phyloP scores from a whole-genome alignment of 2,888 invertebrate genomes.

The Phyllotreta cruciferae region DNA sequence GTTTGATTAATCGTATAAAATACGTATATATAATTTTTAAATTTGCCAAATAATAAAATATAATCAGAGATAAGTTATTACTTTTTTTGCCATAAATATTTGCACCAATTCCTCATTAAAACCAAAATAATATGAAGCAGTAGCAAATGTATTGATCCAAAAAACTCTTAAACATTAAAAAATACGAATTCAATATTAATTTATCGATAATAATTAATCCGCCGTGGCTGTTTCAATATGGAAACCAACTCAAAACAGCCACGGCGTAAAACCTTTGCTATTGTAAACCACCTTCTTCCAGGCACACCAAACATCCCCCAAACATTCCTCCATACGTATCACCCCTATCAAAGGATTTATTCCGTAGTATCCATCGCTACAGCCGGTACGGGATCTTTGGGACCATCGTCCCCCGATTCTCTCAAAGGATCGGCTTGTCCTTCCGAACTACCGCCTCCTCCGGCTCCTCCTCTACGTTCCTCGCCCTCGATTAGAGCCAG shows the following conservation, averaged over 20 bases:
- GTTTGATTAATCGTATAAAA: too few species aligned
- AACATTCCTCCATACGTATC: too few species aligned
- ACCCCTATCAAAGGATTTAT: constrained; percentile 50
- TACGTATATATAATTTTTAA: too few species aligned
- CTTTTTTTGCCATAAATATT: neutral
- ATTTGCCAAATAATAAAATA: too few species aligned
- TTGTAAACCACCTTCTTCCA: neutral
- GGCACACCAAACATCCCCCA: too few species aligned
- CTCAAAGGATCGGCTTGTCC: constrained; percentile 39
- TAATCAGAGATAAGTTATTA: neutral
- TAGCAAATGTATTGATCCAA: constrained; percentile 25
- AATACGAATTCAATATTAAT: constrained; percentile 7
- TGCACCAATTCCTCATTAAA: neutral
- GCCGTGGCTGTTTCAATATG: constrained; percentile 49
- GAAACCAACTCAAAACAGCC: constrained; percentile 47
- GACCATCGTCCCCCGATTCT: constrained; percentile 58
- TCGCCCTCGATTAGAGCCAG: constrained; percentile 65
- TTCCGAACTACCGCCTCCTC: constrained; percentile 45
- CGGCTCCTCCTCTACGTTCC: constrained; percentile 54
- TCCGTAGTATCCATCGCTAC: constrained; percentile 64
- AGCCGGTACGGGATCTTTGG: constrained; percentile 60
- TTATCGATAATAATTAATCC: constrained; percentile 4
- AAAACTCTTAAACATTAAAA: constrained; percentile 20
- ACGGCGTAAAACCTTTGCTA: constrained; percentile 48
- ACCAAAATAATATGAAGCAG: constrained; percentile 17